Evolutionary conservation across 2,113 vertebrate species (phyloP).

Genomic region (Petaurus breviceps): DNA sequence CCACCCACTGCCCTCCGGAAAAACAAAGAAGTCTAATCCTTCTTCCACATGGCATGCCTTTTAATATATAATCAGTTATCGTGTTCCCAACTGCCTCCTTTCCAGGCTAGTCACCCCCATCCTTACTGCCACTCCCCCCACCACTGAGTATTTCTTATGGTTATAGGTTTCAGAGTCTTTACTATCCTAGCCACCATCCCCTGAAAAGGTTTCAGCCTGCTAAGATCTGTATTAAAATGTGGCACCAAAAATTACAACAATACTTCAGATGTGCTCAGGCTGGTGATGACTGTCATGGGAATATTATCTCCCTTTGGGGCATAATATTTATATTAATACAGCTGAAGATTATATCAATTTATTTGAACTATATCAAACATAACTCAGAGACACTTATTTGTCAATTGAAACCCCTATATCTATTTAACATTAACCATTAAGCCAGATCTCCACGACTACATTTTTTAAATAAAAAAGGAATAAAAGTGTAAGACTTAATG

Average conservation of each 20-base stretch:
- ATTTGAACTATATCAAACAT: not conserved
- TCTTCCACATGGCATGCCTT: not conserved
- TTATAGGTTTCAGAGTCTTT: constrained; percentile 1
- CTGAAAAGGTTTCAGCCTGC: constrained; percentile 8
- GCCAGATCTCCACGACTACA: not conserved
- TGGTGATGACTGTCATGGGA: not conserved
- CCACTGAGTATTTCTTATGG: not conserved
- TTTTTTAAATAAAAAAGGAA: not conserved
- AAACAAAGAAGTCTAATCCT: not conserved
- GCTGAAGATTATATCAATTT: not conserved
- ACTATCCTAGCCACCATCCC: not conserved
- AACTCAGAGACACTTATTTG: not conserved
- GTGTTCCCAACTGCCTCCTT: not conserved
- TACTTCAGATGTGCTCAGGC: not conserved
- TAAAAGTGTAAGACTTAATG: not conserved
- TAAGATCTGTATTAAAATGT: not conserved
- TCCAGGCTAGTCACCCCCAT: not conserved
- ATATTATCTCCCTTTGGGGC: not conserved
- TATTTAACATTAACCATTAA: not conserved
- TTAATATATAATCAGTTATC: not conserved
- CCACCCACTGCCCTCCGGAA: not conserved
- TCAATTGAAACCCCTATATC: not conserved
- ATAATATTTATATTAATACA: not conserved
- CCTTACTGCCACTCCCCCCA: not conserved
- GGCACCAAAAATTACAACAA: not conserved